Evolutionary conservation across 2,888 invertebrate species (phyloP).

Genomic region (Hyles lineata): DNA sequence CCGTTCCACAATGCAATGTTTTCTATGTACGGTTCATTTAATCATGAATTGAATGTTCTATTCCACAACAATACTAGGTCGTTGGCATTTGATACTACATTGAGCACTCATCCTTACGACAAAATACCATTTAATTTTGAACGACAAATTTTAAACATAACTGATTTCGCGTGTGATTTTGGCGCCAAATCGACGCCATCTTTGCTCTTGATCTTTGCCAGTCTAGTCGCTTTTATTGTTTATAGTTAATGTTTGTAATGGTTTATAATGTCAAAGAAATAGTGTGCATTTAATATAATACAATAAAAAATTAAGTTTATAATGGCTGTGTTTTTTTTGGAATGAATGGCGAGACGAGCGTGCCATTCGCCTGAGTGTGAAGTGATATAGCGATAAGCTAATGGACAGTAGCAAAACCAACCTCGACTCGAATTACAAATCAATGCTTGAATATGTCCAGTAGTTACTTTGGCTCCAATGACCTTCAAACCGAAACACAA

Average conservation of each 20-base stretch:
- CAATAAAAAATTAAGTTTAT: constrained; percentile 12
- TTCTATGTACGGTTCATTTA: constrained; percentile 88
- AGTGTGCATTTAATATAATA: constrained; percentile 21
- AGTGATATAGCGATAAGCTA: too few species aligned
- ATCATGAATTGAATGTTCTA: constrained; percentile 86
- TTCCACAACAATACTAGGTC: constrained; percentile 86
- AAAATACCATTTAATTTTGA: constrained; percentile 74
- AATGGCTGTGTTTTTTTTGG: constrained; percentile 8
- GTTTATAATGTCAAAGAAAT: neutral
- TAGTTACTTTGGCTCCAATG: too few species aligned
- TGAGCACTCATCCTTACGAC: constrained; percentile 65
- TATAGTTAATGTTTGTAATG: constrained; percentile 11
- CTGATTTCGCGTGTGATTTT: constrained; percentile 54
- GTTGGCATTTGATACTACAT: constrained; percentile 59
- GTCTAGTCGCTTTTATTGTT: constrained; percentile 57
- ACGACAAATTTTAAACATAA: constrained; percentile 54
- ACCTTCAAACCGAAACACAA: too few species aligned
- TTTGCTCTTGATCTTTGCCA: constrained; percentile 48
- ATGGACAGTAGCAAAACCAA: too few species aligned
- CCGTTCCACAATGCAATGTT: constrained; percentile 86
- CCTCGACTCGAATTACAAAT: too few species aligned
- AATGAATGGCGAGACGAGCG: too few species aligned
- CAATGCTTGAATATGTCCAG: too few species aligned
- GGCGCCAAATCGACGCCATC: constrained; percentile 54
- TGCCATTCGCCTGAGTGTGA: too few species aligned